A percentile compares a stretch with the other conserved stretches of the same genome.
These are phyloP conservation scores for Ashinkailepas kermadecensis DNA, from an alignment of 2,888 invertebrate genomes.

Conservation along the genomic window DNA sequence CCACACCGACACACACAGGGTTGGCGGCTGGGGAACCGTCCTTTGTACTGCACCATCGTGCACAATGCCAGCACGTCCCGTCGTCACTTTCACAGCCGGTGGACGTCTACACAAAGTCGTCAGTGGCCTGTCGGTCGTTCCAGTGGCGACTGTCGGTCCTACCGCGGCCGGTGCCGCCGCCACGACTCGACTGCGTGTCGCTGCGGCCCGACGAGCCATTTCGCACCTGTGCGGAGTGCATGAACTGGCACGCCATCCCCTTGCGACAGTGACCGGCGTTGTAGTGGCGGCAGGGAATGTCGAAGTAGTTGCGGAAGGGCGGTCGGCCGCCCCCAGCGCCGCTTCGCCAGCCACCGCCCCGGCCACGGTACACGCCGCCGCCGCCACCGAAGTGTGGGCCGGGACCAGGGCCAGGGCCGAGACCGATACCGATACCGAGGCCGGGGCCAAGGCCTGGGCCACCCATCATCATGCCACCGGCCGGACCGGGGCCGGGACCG, in stretches of 20 bases:
- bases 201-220: background rate
- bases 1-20: too few relatives aligned
- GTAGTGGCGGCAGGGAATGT: slow-evolving; percentile 62
- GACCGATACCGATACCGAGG: slow-evolving; percentile 62
- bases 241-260: slow-evolving; percentile 71
- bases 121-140: too few relatives aligned
- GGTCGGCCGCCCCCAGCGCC: background rate
- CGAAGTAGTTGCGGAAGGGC: background rate
- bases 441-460: slow-evolving; percentile 66
- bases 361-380: slow-evolving; percentile 50
- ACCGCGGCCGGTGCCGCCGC: background rate
- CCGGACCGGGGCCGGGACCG: background rate
- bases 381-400: slow-evolving; percentile 74
- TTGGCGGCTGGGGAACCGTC: too few relatives aligned
- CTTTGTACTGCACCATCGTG: background rate
- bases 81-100: background rate
- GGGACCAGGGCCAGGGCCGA: slow-evolving; percentile 37
- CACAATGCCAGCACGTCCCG: too few relatives aligned
- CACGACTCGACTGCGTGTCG: too few relatives aligned
- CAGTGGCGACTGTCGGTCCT: background rate
- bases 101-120: background rate
- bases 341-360: background rate
- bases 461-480: slow-evolving; percentile 8
- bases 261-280: slow-evolving; percentile 71
- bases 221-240: slow-evolving; percentile 47